Conservation (phyloP, 2,113 vertebrate species). For the Phrynosoma platyrhinos region DNA sequence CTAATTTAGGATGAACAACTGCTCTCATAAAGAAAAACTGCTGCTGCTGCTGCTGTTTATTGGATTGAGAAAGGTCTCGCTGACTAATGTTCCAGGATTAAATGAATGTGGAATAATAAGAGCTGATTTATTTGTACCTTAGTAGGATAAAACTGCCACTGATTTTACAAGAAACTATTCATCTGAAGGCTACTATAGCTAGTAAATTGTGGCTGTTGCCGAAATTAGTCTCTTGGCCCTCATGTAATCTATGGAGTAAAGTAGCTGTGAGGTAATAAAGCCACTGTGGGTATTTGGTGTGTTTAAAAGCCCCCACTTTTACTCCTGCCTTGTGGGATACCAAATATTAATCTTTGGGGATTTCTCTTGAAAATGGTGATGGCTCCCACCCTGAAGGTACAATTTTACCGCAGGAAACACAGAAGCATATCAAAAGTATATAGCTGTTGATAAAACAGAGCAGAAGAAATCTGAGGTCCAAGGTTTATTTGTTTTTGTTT, state of each 20-base stretch:
- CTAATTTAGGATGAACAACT: conserved; percentile 90
- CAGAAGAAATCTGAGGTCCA: conserved; percentile 17
- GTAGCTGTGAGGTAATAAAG: conserved; percentile 76
- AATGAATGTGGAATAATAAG: conserved; percentile 91
- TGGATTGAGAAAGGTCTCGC: conserved; percentile 86
- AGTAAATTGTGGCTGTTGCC: conserved; percentile 83
- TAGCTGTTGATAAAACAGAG: conserved; percentile 40
- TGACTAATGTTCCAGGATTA: conserved; percentile 87
- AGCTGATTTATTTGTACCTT: conserved; percentile 86
- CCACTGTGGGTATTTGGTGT: conserved; percentile 76
- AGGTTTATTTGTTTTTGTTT: neutral
- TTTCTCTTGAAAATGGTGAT: conserved; percentile 59
- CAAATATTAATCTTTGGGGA: conserved; percentile 64
- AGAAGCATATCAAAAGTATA: conserved; percentile 49
- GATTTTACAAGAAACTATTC: conserved; percentile 89
- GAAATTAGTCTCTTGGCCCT: conserved; percentile 83
- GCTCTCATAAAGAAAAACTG: conserved; percentile 89
- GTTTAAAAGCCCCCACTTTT: conserved; percentile 76
- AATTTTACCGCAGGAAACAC: conserved; percentile 45
- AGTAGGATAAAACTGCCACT: conserved; percentile 85
- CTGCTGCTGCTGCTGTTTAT: conserved; percentile 84
- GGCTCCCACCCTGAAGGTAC: conserved; percentile 37
- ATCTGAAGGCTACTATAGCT: conserved; percentile 83
- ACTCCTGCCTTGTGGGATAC: conserved; percentile 65
- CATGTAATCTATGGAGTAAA: conserved; percentile 75